Conservation (phyloP, 1,140 invertebrate species). For the Eufriesea mexicana region DNA sequence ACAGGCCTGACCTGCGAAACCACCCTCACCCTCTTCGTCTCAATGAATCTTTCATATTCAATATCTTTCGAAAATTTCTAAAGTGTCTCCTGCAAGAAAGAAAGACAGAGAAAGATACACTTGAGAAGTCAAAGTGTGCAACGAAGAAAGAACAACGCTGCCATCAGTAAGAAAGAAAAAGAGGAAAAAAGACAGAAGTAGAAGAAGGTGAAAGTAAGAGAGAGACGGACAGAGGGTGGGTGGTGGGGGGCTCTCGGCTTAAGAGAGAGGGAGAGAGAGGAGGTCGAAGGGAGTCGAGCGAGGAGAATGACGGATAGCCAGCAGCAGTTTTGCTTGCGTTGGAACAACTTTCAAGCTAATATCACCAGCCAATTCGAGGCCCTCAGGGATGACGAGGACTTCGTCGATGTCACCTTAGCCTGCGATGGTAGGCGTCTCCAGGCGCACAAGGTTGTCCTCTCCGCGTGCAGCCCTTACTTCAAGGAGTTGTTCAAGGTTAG, state of each 20-base stretch:
- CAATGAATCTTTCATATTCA: conserved; percentile 48
- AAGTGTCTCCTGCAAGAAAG: conserved; percentile 43
- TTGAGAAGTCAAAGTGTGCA: conserved; percentile 40
- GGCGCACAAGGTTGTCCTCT: conserved; percentile 91
- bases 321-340: conserved; percentile 95
- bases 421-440: conserved; percentile 89
- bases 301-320: conserved; percentile 82
- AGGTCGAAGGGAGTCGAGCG: conserved; percentile 75
- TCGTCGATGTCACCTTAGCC: conserved; percentile 92
- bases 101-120: conserved; percentile 37
- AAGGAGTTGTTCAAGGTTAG: conserved; percentile 92
- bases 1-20: conserved; percentile 49
- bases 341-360: conserved; percentile 96
- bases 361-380: conserved; percentile 92
- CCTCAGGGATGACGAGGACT: conserved; percentile 90
- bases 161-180: conserved; percentile 48
- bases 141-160: conserved; percentile 44
- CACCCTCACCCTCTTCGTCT: conserved; percentile 56
- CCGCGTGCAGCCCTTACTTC: conserved; percentile 91
- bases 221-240: conserved; percentile 51
- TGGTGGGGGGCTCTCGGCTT: conserved; percentile 50
- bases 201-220: conserved; percentile 57
- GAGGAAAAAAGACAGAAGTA: conserved; percentile 55
- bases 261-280: conserved; percentile 48
- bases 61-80: conserved; percentile 45